These are phyloP conservation scores for Crotalus horridus DNA, from an alignment of 2,113 vertebrate genomes.

Conservation along the genomic window DNA sequence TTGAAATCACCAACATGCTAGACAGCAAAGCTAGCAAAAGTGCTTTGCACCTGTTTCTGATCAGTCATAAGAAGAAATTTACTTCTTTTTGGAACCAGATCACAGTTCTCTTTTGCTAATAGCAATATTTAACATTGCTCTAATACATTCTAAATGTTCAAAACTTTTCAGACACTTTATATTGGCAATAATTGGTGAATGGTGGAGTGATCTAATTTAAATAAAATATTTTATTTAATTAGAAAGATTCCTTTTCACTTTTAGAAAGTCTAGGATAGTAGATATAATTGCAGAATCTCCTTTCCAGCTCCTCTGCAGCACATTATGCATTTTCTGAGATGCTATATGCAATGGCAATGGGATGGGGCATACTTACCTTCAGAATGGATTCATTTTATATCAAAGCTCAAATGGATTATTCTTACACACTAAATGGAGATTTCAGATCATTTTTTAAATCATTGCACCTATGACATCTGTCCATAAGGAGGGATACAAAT, in stretches of 20 bases:
- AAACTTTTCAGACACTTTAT: not conserved
- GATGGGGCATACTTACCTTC: not conserved
- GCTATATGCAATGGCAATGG: not conserved
- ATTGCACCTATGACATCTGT: not conserved
- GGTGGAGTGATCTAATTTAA: not conserved
- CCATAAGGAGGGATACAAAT: not conserved
- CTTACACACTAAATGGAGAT: not conserved
- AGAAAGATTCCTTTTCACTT: not conserved
- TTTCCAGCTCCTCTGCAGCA: not conserved
- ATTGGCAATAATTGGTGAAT: not conserved
- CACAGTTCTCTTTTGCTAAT: not conserved
- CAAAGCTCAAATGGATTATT: not conserved
- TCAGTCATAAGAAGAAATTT: not conserved
- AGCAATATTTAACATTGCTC: not conserved
- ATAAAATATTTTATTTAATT: not conserved
- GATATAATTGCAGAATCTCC: not conserved
- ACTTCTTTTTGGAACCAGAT: not conserved
- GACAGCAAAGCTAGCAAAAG: not conserved
- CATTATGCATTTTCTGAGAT: not conserved
- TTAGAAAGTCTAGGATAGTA: not conserved
- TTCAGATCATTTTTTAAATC: not conserved
- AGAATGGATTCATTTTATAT: not conserved
- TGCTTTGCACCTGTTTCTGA: not conserved
- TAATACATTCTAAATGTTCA: not conserved
- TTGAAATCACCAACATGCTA: not conserved